Evolutionary conservation across 1,140 invertebrate genomes (phyloP).

Genomic region (Ganaspis sp.): DNA sequence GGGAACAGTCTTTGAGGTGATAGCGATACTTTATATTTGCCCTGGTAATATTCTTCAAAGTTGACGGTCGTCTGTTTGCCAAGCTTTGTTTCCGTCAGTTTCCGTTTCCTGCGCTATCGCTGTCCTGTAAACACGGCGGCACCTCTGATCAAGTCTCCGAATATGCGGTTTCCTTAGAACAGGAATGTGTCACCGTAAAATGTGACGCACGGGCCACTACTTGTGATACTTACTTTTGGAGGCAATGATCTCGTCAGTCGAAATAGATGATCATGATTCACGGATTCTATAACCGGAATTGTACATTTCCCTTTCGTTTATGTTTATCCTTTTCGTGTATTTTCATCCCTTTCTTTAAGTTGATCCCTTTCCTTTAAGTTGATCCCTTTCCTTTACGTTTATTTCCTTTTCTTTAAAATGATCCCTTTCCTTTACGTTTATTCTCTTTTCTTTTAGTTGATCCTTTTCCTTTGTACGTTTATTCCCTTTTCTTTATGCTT

Average conservation of each 20-base stretch:
- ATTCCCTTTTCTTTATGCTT: too few species aligned
- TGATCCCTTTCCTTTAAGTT: too few species aligned
- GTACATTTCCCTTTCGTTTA: too few species aligned
- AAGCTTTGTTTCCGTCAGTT: constrained; percentile 74
- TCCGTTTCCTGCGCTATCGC: constrained; percentile 73
- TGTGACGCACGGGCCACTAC: constrained; percentile 50
- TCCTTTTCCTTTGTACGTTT: too few species aligned
- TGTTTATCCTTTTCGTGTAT: too few species aligned
- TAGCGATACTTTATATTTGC: constrained; percentile 65
- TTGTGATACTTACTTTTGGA: constrained; percentile 38
- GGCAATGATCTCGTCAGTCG: constrained; percentile 33
- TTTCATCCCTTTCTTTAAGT: too few species aligned
- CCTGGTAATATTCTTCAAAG: constrained; percentile 62
- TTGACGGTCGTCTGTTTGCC: constrained; percentile 66
- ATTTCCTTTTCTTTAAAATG: too few species aligned
- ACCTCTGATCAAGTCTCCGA: constrained; percentile 65
- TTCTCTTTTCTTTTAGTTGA: too few species aligned
- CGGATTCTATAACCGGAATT: too few species aligned
- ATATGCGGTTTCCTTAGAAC: constrained; percentile 54
- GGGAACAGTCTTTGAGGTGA: constrained; percentile 38
- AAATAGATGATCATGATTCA: too few species aligned
- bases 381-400: too few species aligned
- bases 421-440: too few species aligned
- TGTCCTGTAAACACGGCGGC: constrained; percentile 64
- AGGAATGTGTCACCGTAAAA: constrained; percentile 50